These are phyloP conservation scores for Tyrannus savana DNA, from an alignment of 2,113 vertebrate genomes.

Conservation along the genomic window DNA sequence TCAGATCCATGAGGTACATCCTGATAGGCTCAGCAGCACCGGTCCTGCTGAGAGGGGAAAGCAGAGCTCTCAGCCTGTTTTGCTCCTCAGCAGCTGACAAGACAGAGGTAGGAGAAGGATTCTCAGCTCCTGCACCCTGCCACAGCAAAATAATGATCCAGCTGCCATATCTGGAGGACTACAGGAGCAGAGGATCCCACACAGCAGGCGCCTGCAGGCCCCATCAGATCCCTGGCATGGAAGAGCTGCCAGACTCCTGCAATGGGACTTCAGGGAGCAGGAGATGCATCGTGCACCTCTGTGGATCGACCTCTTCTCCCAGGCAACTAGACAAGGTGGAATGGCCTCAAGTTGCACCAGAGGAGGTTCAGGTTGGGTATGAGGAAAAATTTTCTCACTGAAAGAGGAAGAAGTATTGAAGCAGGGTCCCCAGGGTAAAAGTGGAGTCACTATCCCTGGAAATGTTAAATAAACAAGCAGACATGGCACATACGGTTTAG, in stretches of 20 bases:
- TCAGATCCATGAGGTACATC: neutral
- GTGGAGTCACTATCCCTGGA: neutral
- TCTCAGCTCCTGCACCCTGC: neutral
- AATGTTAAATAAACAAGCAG: neutral
- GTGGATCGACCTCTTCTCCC: neutral
- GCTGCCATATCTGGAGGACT: neutral
- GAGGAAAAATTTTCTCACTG: neutral
- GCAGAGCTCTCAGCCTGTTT: neutral
- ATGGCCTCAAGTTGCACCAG: neutral
- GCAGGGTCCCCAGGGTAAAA: neutral
- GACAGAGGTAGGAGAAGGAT: neutral
- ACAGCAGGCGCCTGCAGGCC: neutral
- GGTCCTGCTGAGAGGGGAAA: neutral
- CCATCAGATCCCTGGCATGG: neutral
- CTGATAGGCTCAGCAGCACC: rapidly evolving
- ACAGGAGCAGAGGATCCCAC: neutral
- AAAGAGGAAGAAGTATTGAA: rapidly evolving
- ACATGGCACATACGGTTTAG: neutral
- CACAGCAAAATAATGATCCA: neutral
- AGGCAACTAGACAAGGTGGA: neutral
- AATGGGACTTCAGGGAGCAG: neutral
- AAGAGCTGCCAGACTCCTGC: neutral
- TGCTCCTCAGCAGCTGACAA: neutral
- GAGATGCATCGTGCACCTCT: neutral
- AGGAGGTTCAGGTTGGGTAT: neutral